A percentile compares a stretch with the other conserved stretches of the same genome.
phyloP scores from a whole-genome alignment of 2,797 vertebrate genomes.

The Melanotaenia parkinsoni region DNA sequence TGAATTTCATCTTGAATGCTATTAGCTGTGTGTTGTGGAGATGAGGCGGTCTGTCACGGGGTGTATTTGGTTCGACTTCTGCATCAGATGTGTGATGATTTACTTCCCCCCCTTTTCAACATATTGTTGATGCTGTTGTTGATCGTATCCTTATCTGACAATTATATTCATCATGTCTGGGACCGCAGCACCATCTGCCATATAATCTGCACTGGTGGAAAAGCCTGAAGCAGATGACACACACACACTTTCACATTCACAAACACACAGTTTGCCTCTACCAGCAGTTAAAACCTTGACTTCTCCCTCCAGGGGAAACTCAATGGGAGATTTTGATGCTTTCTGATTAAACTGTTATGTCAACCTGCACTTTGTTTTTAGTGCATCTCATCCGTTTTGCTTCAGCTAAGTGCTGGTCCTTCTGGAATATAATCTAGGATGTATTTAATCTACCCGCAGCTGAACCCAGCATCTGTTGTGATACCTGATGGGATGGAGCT shows the following conservation, averaged over 20 bases:
- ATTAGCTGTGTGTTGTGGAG: slow-evolving; percentile 8
- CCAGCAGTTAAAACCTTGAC: slow-evolving; percentile 53
- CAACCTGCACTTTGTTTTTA: slow-evolving; percentile 70
- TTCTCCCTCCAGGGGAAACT: slow-evolving; percentile 52
- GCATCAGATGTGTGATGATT: slow-evolving; percentile 21
- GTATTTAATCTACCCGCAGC: slow-evolving; percentile 50
- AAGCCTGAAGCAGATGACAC: slow-evolving; percentile 53
- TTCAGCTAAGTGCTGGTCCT: slow-evolving; percentile 56
- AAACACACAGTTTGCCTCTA: slow-evolving; percentile 26
- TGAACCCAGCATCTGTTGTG: slow-evolving; percentile 56
- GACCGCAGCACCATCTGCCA: slow-evolving; percentile 65
- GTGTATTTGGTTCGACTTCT: slow-evolving; percentile 11
- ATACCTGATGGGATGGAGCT: slow-evolving; percentile 49
- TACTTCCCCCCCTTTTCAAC: slow-evolving; percentile 2
- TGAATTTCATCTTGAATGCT: not conserved
- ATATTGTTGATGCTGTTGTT: slow-evolving; percentile 21
- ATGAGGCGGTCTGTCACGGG: not conserved
- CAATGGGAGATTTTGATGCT: slow-evolving; percentile 56
- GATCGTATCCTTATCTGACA: slow-evolving; percentile 46
- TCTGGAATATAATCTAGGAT: slow-evolving; percentile 53
- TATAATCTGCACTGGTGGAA: slow-evolving; percentile 60
- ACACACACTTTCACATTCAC: slow-evolving; percentile 31
- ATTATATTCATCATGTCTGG: slow-evolving; percentile 47
- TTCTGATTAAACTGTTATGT: slow-evolving; percentile 65
- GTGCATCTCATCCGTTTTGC: slow-evolving; percentile 55